Percentiles rank a stretch among this genome's conserved stretches.
Evolutionary conservation across 2,113 vertebrate species (phyloP).

Genomic region (Psammodynastes pulverulentus): DNA sequence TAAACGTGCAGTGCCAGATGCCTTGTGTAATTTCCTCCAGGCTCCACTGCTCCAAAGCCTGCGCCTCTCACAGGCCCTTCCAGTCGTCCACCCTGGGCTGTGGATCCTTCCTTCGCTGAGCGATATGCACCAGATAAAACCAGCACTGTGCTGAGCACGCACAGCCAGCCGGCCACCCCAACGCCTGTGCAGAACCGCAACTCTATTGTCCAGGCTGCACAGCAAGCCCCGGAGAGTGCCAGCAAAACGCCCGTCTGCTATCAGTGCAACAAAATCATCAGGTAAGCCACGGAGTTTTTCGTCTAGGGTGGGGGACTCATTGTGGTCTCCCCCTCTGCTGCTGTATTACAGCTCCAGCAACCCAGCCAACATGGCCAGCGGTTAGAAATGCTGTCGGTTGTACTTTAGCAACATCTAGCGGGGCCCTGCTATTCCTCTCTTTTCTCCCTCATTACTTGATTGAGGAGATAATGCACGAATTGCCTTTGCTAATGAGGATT

Average conservation of each 20-base stretch:
- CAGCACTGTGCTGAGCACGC: slow-evolving; percentile 90
- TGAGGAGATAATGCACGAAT: not conserved
- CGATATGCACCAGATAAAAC: slow-evolving; percentile 93
- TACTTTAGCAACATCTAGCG: not conserved
- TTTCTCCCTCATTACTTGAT: not conserved
- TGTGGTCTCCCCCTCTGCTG: not conserved
- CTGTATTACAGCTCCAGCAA: not conserved
- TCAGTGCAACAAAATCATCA: slow-evolving; percentile 96
- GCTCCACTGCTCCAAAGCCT: slow-evolving; percentile 64
- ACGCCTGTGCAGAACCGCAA: slow-evolving; percentile 94
- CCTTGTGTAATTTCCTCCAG: slow-evolving; percentile 8
- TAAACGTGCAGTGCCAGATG: not conserved
- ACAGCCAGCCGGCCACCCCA: slow-evolving; percentile 85
- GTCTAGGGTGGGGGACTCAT: not conserved
- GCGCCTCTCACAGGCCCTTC: slow-evolving; percentile 62
- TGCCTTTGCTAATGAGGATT: not conserved
- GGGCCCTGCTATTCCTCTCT: not conserved
- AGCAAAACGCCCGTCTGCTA: slow-evolving; percentile 87
- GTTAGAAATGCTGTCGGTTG: not conserved
- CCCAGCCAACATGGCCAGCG: not conserved
- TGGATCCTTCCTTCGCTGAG: slow-evolving; percentile 86
- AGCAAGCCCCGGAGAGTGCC: slow-evolving; percentile 72
- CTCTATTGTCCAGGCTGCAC: slow-evolving; percentile 94
- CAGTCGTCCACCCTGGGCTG: slow-evolving; percentile 91
- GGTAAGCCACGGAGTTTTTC: slow-evolving; percentile 68